Conservation (phyloP, 2,113 vertebrate species). For the Mormoops blainvillei region DNA sequence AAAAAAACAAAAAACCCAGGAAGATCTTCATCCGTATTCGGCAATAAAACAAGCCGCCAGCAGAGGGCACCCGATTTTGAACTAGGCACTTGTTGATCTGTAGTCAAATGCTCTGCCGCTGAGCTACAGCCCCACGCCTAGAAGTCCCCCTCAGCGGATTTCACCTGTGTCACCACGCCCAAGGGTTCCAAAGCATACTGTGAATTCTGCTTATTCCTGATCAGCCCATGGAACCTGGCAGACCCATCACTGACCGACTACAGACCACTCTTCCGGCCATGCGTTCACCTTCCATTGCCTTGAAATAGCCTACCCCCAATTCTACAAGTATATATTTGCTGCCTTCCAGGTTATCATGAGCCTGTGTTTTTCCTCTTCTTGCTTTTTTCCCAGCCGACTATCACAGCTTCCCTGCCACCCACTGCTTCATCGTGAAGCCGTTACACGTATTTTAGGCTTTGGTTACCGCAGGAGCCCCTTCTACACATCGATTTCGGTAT, state of each 20-base stretch:
- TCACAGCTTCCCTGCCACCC: background rate
- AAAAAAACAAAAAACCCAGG: too few species aligned
- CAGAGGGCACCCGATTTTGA: background rate
- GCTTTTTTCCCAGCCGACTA: background rate
- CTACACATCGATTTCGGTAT: background rate
- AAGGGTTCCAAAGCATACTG: background rate
- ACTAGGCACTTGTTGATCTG: background rate
- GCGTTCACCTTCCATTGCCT: background rate
- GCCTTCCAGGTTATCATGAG: background rate
- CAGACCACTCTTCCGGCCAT: background rate
- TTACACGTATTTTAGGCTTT: background rate
- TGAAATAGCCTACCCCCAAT: background rate
- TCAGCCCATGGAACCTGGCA: background rate
- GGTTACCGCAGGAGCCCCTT: background rate
- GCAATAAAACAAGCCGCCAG: background rate
- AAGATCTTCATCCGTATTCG: background rate
- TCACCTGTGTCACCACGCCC: background rate
- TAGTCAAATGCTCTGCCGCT: background rate
- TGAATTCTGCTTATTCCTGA: background rate
- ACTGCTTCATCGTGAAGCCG: background rate
- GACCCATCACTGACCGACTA: background rate
- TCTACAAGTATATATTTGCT: background rate
- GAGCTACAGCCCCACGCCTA: background rate
- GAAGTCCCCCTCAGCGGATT: rapidly evolving
- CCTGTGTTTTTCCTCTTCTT: background rate